phyloP scores from a whole-genome alignment of 2,113 vertebrate species.

The Ptilorrhoa leucosticta region DNA sequence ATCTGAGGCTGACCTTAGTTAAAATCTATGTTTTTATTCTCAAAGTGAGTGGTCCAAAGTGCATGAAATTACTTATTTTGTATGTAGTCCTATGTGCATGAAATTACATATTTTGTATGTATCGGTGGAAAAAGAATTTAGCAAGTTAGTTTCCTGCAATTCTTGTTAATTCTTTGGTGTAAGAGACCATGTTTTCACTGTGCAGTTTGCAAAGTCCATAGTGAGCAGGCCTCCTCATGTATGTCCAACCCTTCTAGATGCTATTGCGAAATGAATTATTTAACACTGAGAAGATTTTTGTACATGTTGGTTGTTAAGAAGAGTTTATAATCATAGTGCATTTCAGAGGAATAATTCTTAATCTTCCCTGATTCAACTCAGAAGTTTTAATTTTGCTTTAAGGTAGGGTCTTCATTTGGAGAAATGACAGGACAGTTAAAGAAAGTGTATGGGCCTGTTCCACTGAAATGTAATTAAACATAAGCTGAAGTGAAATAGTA shows the following conservation, averaged over 20 bases:
- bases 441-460: background rate
- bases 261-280: background rate
- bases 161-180: background rate
- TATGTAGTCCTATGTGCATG: rapidly evolving
- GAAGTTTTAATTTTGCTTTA: background rate
- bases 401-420: background rate
- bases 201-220: background rate
- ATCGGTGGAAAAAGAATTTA: background rate
- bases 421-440: background rate
- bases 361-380: background rate
- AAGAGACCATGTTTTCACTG: background rate
- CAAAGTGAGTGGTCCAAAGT: background rate
- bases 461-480: background rate
- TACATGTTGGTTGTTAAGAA: background rate
- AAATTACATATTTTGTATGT: background rate
- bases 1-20: background rate
- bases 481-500: background rate
- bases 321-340: background rate
- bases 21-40: background rate
- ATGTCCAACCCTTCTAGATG: background rate
- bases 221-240: background rate
- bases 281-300: background rate
- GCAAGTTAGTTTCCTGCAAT: background rate
- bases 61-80: background rate
- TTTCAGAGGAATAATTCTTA: background rate